phyloP scores from a whole-genome alignment of 2,113 vertebrate species.

The Beaufortia kweichowensis region DNA sequence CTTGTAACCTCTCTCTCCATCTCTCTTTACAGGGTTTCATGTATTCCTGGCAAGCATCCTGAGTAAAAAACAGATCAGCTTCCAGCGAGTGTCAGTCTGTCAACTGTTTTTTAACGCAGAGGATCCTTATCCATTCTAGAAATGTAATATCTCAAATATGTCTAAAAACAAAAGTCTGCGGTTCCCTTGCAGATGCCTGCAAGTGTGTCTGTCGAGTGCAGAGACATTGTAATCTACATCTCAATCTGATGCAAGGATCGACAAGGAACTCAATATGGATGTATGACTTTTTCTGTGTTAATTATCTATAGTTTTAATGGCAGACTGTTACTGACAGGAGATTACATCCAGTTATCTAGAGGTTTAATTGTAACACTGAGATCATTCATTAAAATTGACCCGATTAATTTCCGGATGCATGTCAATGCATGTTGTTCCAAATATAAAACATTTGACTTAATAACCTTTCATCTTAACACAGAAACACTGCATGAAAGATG shows the following conservation, averaged over 20 bases:
- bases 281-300: slow-evolving; percentile 15
- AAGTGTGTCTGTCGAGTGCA: too few relatives aligned
- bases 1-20: slow-evolving; percentile 21
- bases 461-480: too few relatives aligned
- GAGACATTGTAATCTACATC: slow-evolving; percentile 10
- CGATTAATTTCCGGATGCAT: too few relatives aligned
- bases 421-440: too few relatives aligned
- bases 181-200: background rate
- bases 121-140: slow-evolving; percentile 20
- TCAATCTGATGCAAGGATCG: slow-evolving; percentile 7
- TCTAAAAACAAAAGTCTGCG: slow-evolving; percentile 8
- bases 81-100: slow-evolving; percentile 27
- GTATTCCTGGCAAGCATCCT: slow-evolving; percentile 36
- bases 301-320: slow-evolving; percentile 37
- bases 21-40: background rate
- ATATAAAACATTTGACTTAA: too few relatives aligned
- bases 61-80: slow-evolving; percentile 31
- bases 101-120: slow-evolving; percentile 26
- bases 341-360: too few relatives aligned
- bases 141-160: slow-evolving; percentile 40
- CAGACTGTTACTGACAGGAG: background rate
- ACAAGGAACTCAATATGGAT: slow-evolving; percentile 24
- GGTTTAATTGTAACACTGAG: too few relatives aligned
- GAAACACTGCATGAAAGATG: too few relatives aligned
- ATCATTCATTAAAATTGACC: too few relatives aligned